Conservation (phyloP, 2,113 vertebrate species). For the Mixornis gularis region DNA sequence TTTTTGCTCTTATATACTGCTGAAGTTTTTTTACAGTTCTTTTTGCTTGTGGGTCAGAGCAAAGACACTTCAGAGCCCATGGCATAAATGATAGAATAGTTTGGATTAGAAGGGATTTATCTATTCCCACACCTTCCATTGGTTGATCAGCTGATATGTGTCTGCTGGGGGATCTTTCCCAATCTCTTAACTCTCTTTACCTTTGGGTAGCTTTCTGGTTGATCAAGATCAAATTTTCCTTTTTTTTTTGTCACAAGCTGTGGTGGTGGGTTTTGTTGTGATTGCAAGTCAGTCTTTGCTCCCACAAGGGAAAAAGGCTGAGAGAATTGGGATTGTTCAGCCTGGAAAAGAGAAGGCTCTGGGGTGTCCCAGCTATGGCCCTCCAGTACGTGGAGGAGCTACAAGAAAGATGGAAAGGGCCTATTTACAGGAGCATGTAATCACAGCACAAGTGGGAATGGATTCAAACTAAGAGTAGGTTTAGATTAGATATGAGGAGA, state of each 20-base stretch:
- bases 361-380: background rate
- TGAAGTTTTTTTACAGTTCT: background rate
- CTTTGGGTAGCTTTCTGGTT: background rate
- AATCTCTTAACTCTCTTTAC: background rate
- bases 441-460: background rate
- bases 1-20: background rate
- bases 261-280: background rate
- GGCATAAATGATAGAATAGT: background rate
- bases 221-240: background rate
- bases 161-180: background rate
- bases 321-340: background rate
- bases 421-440: background rate
- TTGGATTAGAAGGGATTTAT: background rate
- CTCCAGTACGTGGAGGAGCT: fast-evolving
- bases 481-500: background rate
- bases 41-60: background rate
- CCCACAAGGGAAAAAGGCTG: background rate
- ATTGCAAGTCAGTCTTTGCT: background rate
- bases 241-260: background rate
- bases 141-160: background rate
- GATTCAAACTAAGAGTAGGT: background rate
- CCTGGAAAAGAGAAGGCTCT: background rate
- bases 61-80: background rate
- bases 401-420: background rate
- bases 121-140: background rate